Evolutionary conservation across 2,797 vertebrate species (phyloP).

Genomic region (Emys orbicularis): DNA sequence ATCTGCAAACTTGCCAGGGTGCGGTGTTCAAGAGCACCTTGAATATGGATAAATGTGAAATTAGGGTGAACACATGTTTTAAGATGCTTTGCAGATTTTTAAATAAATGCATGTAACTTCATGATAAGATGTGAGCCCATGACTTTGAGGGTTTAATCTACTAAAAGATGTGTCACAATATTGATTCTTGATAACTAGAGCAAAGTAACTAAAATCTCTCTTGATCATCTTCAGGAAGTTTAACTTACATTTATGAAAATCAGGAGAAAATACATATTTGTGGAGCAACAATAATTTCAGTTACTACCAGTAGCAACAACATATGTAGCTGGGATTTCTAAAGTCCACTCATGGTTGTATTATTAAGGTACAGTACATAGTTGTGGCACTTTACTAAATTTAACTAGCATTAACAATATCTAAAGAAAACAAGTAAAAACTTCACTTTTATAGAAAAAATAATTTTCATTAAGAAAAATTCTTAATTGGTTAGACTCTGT

Average conservation of each 20-base stretch:
- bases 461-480: neutral
- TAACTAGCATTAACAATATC: neutral
- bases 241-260: neutral
- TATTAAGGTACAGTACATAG: neutral
- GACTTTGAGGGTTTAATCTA: neutral
- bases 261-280: neutral
- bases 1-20: neutral
- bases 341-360: neutral
- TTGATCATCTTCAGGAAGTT: rapidly evolving
- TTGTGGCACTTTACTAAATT: neutral
- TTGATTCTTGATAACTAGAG: neutral
- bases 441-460: neutral
- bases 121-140: neutral
- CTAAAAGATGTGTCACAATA: neutral
- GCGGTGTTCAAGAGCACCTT: neutral
- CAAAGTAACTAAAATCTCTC: neutral
- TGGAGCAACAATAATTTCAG: neutral
- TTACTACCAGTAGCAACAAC: neutral
- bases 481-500: neutral
- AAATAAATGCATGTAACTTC: neutral
- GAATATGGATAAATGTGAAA: neutral
- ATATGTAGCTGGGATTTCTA: neutral
- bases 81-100: neutral
- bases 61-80: neutral
- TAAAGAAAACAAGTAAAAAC: neutral